Conservation (phyloP, 2,113 vertebrate species). For the Hippotragus niger region DNA sequence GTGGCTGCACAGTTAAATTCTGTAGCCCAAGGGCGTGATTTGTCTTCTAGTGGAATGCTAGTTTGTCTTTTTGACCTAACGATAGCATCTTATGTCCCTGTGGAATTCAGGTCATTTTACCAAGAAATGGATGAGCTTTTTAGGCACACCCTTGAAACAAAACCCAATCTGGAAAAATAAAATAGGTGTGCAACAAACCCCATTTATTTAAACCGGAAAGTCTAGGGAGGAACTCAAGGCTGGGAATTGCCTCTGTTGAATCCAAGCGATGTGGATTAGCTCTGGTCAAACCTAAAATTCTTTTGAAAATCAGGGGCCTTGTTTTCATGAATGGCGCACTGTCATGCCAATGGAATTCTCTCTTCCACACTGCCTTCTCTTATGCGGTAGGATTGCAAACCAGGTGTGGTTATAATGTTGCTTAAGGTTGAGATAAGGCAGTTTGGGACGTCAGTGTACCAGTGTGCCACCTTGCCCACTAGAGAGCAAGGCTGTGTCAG, state of each 20-base stretch:
- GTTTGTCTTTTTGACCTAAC: neutral
- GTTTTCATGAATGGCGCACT: constrained; percentile 21
- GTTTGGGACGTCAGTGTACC: neutral
- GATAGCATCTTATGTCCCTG: neutral
- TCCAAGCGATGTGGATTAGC: neutral
- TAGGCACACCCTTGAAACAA: neutral
- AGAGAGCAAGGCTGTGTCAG: neutral
- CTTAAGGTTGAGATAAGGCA: neutral
- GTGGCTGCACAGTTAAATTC: neutral
- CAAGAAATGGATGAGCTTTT: neutral
- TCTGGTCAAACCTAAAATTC: constrained; percentile 15
- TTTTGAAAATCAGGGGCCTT: constrained; percentile 8
- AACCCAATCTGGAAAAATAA: neutral
- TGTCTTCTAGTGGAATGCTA: neutral
- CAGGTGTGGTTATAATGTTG: neutral
- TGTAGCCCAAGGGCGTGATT: neutral
- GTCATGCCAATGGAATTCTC: neutral
- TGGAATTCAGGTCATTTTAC: neutral
- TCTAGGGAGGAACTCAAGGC: neutral
- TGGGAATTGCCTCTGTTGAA: neutral
- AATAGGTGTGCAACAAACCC: neutral
- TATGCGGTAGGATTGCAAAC: neutral
- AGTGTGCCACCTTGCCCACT: neutral
- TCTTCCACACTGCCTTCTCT: neutral
- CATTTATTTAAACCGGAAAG: constrained; percentile 7